These are phyloP conservation scores for Galeruca laticollis DNA, from an alignment of 2,888 invertebrate species.

Conservation along the genomic window DNA sequence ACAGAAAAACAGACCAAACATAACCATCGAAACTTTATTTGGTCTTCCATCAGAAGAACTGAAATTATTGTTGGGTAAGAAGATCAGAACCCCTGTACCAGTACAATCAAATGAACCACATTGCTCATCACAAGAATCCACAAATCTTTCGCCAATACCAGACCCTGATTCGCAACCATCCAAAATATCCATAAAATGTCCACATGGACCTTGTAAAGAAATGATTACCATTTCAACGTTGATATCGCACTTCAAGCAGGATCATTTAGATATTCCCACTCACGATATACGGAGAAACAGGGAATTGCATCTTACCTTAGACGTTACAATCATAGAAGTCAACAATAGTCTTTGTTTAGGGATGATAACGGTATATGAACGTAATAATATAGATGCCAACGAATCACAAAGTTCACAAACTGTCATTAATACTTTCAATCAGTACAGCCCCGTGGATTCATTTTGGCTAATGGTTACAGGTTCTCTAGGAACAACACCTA, in stretches of 20 bases:
- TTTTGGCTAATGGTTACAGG: slow-evolving; percentile 64
- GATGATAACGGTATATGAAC: slow-evolving; percentile 59
- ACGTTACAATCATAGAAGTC: slow-evolving; percentile 55
- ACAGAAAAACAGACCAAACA: slow-evolving; percentile 30
- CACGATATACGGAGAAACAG: slow-evolving; percentile 55
- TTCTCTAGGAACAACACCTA: slow-evolving; percentile 51
- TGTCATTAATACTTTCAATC: slow-evolving; percentile 56
- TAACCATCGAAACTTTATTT: slow-evolving; percentile 58
- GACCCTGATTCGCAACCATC: slow-evolving; percentile 32
- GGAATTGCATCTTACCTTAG: slow-evolving; percentile 55
- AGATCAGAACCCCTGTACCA: slow-evolving; percentile 10
- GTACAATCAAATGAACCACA: slow-evolving; percentile 3
- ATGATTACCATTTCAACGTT: slow-evolving; percentile 61
- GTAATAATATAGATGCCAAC: slow-evolving; percentile 53
- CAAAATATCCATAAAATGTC: slow-evolving; percentile 57
- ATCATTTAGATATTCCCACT: slow-evolving; percentile 59
- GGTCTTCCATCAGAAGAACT: slow-evolving; percentile 52
- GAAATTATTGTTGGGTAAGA: slow-evolving; percentile 45
- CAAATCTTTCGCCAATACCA: neutral
- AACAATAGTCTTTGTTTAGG: slow-evolving; percentile 57
- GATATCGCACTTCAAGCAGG: slow-evolving; percentile 61
- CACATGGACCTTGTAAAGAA: slow-evolving; percentile 61
- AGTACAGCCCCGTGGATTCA: slow-evolving; percentile 57
- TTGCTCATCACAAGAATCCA: too few relatives aligned
- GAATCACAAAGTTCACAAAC: slow-evolving; percentile 53